Base-by-base conservation (phyloP, 2,797 vertebrate genomes). In the Phyllotis vaccarum region DNA sequence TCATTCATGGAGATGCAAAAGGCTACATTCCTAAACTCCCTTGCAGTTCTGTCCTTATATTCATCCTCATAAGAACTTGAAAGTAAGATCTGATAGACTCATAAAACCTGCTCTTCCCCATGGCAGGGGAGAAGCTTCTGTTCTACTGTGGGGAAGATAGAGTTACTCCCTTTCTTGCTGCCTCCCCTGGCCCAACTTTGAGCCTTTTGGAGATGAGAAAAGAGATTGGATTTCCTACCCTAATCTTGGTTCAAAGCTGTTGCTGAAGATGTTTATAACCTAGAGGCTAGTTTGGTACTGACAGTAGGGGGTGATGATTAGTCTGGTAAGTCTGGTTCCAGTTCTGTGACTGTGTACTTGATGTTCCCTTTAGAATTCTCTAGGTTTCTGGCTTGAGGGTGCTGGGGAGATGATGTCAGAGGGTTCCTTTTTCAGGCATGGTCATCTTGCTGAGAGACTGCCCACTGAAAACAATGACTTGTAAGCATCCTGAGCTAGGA, bases 161-260 rank as follows among this genome's bases (percentile, higher is more conserved):
- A 64, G 46, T 17, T 88, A n/a, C 21, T 75, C 14, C 13, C 58
- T 29, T 91, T 86, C 31, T 79, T 34, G 4, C 40, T 87, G n/a
- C 64, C 60, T 92, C 3, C 72, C 43, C 52, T 94, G 81, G 37
- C 80, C 86, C 52, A 93, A 72, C 78, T 90, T 90, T 79, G 78
- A 80, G 66, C 43, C 27, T 88, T 92, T n/a, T 22, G 34, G 58
- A 64, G 29, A 62, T 88, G 56, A 91, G 66, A 94, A 40, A 21
- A 37, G 62, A 89, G 66, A 83, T 85, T 88, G 24, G 89, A 95
- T 6, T 52, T 72, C 75, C 8, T 24, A 43, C 43, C 21, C 60
- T 13, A 90, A 3, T 90, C 79, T 96, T 92, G 62, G 66, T 95
- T 62, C 56, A 78, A 40, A 94, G 90, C n/a, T 82, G 37, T 97